These are phyloP conservation scores for Neotragus moschatus DNA, from an alignment of 2,113 vertebrate genomes.

Conservation along the genomic window DNA sequence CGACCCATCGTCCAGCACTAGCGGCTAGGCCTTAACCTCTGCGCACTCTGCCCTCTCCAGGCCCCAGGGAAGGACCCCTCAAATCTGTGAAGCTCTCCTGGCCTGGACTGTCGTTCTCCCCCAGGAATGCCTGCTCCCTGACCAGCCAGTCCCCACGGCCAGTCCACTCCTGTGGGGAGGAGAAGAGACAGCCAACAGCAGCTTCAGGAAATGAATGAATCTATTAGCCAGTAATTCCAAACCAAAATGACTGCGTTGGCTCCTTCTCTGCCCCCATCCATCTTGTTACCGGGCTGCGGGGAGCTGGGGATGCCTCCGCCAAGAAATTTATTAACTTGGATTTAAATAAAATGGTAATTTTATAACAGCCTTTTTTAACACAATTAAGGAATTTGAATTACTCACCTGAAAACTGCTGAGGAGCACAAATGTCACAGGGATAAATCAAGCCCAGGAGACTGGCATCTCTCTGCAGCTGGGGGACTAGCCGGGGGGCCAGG, in stretches of 20 bases:
- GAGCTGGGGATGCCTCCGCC: slow-evolving; percentile 66
- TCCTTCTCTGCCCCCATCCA: slow-evolving; percentile 73
- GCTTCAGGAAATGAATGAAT: slow-evolving; percentile 82
- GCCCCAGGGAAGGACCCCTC: background rate
- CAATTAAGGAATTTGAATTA: slow-evolving; percentile 76
- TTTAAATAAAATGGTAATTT: slow-evolving; percentile 79
- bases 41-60: background rate
- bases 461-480: slow-evolving; percentile 33
- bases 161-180: slow-evolving; percentile 46
- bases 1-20: background rate
- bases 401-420: slow-evolving; percentile 76
- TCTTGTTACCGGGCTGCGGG: slow-evolving; percentile 76
- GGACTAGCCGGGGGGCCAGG: background rate
- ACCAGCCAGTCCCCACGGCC: background rate
- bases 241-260: slow-evolving; percentile 76
- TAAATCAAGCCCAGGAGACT: slow-evolving; percentile 61
- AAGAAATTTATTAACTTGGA: slow-evolving; percentile 74
- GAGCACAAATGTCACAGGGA: slow-evolving; percentile 69
- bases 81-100: background rate
- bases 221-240: slow-evolving; percentile 80
- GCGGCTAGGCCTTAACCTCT: background rate
- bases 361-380: slow-evolving; percentile 78
- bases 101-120: background rate
- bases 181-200: slow-evolving; percentile 79
- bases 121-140: background rate